Conservation (phyloP, 2,113 vertebrate genomes). For the Sylvia atricapilla region DNA sequence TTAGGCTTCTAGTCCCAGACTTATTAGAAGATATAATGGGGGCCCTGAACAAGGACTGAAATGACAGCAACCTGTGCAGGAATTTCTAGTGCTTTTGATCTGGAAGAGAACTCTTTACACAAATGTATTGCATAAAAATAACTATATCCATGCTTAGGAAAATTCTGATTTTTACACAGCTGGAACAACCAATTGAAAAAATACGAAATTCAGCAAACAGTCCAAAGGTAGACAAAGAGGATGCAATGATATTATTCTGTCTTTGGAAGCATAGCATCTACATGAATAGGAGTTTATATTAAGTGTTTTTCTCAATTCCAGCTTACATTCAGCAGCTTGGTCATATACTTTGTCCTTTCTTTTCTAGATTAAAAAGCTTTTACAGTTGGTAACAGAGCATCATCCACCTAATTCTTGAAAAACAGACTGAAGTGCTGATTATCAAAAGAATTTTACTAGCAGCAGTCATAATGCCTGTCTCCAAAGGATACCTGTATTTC, state of each 20-base stretch:
- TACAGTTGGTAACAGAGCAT: not conserved
- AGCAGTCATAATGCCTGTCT: not conserved
- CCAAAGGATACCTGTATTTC: not conserved
- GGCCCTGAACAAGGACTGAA: not conserved
- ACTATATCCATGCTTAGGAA: not conserved
- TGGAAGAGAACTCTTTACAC: not conserved
- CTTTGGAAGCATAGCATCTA: not conserved
- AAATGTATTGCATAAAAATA: not conserved
- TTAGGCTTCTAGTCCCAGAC: not conserved
- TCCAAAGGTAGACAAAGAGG: not conserved
- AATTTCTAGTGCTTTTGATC: not conserved
- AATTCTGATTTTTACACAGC: not conserved
- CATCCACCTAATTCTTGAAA: not conserved
- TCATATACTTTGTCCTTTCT: not conserved
- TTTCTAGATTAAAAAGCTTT: not conserved
- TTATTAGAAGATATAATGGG: not conserved
- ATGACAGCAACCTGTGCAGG: not conserved
- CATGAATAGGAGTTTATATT: not conserved
- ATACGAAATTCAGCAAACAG: not conserved
- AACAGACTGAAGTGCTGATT: not conserved
- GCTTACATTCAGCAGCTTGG: not conserved
- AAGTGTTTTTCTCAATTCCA: not conserved
- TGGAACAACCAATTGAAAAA: not conserved
- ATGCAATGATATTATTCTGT: not conserved
- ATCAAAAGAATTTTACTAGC: not conserved